Conservation (phyloP, 2,888 invertebrate genomes). For the Celastrina argiolus region DNA sequence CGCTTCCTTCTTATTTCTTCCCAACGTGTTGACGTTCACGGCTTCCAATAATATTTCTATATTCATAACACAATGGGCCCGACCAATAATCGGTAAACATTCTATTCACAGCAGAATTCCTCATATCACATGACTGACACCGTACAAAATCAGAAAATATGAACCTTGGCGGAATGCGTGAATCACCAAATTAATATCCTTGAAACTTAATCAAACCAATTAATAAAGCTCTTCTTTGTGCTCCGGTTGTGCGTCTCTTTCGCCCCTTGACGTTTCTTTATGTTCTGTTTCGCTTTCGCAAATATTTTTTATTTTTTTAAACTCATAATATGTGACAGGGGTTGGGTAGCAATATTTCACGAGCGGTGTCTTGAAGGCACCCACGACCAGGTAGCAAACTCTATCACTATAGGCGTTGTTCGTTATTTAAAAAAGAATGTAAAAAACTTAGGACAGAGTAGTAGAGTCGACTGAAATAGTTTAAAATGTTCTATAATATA, state of each 20-base stretch:
- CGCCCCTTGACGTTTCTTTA: conserved; percentile 28
- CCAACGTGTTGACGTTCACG: conserved; percentile 65
- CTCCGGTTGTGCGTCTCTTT: conserved; percentile 40
- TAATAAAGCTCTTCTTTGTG: conserved; percentile 56
- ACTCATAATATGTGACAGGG: conserved; percentile 66
- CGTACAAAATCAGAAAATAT: conserved; percentile 72
- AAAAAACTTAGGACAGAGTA: conserved; percentile 31
- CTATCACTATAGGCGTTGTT: conserved; percentile 70
- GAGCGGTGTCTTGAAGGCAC: conserved; percentile 60
- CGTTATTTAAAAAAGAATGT: conserved; percentile 56
- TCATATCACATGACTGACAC: conserved; percentile 53
- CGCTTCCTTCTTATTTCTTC: conserved; percentile 67
- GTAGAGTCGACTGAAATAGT: conserved; percentile 45
- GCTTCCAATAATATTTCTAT: conserved; percentile 52
- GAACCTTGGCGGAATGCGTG: conserved; percentile 66
- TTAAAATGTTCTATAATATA: too few relatives aligned
- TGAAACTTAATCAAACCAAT: conserved; percentile 76
- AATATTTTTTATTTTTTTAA: conserved; percentile 52
- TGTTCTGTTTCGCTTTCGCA: conserved; percentile 38
- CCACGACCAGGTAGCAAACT: conserved; percentile 75
- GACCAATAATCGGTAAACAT: conserved; percentile 69
- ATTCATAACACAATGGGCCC: conserved; percentile 57
- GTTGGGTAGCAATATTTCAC: conserved; percentile 72
- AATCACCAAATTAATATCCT: conserved; percentile 75
- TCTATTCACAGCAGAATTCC: conserved; percentile 54